These are phyloP conservation scores for Paelopatides confundens DNA, from an alignment of 53 echinoderm and acorn worm species.

Conservation along the genomic window DNA sequence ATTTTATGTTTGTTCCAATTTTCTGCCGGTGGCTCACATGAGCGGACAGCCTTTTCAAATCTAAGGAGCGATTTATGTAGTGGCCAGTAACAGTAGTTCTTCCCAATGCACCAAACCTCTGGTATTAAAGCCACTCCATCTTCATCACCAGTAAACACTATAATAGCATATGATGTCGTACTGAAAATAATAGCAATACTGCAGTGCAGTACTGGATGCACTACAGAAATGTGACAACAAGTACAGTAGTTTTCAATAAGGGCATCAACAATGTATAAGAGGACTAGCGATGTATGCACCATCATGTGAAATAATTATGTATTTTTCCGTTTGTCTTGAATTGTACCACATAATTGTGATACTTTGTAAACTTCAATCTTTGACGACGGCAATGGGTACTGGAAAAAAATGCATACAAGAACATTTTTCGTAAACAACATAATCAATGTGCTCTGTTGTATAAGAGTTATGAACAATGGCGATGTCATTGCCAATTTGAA, in stretches of 20 bases:
- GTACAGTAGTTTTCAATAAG: no score
- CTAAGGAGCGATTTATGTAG: neutral
- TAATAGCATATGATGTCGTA: constrained; percentile 6
- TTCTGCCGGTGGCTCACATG: neutral
- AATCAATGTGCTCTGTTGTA: neutral
- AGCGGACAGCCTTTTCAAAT: neutral
- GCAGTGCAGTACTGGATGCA: no score
- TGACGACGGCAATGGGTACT: constrained; percentile 25
- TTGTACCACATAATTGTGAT: neutral
- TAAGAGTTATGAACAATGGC: constrained; percentile 8
- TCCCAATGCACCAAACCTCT: neutral
- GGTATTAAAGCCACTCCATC: neutral
- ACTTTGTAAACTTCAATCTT: constrained; percentile 29
- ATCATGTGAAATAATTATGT: constrained; percentile 9
- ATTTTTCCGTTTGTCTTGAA: constrained; percentile 2
- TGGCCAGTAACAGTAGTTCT: neutral
- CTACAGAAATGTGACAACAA: no score
- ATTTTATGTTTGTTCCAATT: neutral
- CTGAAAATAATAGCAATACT: neutral
- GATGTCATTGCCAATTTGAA: neutral
- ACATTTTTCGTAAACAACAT: constrained; percentile 23
- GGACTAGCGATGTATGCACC: constrained; percentile 16
- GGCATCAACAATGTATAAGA: constrained; percentile 12
- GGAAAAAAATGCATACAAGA: constrained; percentile 6
- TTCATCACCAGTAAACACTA: neutral